phyloP scores from a whole-genome alignment of 2,888 invertebrate species.

The Tinea trinotella region DNA sequence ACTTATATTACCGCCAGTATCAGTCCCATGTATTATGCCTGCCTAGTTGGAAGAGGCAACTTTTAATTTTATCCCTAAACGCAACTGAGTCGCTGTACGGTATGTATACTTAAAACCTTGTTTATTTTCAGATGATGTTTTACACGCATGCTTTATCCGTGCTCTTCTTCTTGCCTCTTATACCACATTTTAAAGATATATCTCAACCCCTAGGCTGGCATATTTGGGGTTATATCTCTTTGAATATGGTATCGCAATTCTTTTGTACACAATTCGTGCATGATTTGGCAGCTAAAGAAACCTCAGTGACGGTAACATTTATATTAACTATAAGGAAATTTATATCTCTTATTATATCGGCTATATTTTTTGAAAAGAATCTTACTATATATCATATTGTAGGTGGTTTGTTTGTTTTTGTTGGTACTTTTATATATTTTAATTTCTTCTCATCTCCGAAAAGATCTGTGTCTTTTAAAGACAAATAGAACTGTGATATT shows the following conservation, averaged over 20 bases:
- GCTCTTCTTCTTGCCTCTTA: constrained; percentile 47
- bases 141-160: constrained; percentile 53
- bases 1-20: no score
- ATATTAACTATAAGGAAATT: constrained; percentile 58
- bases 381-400: constrained; percentile 47
- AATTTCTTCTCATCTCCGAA: constrained; percentile 47
- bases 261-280: constrained; percentile 57
- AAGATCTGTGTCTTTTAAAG: constrained; percentile 42
- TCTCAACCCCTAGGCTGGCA: constrained; percentile 32
- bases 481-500: no score
- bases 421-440: constrained; percentile 58
- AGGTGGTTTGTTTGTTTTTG: constrained; percentile 46
- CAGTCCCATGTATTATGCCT: no score
- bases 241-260: constrained; percentile 50
- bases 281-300: constrained; percentile 50
- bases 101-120: no score
- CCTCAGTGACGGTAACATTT: constrained; percentile 55
- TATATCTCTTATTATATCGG: constrained; percentile 49
- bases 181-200: constrained; percentile 37
- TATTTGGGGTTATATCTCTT: constrained; percentile 40
- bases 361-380: constrained; percentile 57
- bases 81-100: no score
- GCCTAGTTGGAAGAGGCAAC: no score
- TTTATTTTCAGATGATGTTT: constrained; percentile 56
- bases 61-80: no score